Evolutionary conservation across 64 coral and sea anemone species (phyloP).

Genomic region (Actinia tenebrosa): DNA sequence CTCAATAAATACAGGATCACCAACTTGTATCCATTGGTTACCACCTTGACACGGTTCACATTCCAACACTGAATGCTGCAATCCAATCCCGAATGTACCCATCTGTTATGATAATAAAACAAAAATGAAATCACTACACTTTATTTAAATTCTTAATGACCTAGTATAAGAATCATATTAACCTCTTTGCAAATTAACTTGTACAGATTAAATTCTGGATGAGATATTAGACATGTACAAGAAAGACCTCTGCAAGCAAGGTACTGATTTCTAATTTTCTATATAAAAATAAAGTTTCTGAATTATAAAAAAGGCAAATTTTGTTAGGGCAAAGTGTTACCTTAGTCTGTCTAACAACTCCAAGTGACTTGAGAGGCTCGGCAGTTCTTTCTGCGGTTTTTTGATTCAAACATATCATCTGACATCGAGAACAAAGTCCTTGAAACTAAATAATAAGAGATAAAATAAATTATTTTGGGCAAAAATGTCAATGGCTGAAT

Average conservation of each 20-base stretch:
- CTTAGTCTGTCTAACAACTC: slow-evolving; percentile 54
- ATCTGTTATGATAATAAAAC: background rate
- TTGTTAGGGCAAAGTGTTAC: background rate
- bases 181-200: too few species aligned
- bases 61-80: background rate
- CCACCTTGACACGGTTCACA: background rate
- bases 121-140: background rate
- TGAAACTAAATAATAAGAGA: slow-evolving; percentile 31
- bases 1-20: background rate
- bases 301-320: too few species aligned
- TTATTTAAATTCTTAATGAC: background rate
- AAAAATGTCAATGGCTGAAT: background rate
- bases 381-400: slow-evolving; percentile 59
- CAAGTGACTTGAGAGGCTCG: slow-evolving; percentile 81
- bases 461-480: background rate
- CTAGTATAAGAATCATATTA: too few species aligned
- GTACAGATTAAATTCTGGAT: too few species aligned
- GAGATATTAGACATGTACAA: too few species aligned
- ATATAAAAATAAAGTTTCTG: too few species aligned
- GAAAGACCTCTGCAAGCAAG: too few species aligned
- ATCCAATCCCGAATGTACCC: background rate
- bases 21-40: background rate
- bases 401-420: slow-evolving; percentile 89
- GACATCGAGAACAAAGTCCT: slow-evolving; percentile 82
- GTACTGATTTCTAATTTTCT: too few species aligned